Base-by-base conservation (phyloP, 2,113 vertebrate species). In the Silurus glanis region DNA sequence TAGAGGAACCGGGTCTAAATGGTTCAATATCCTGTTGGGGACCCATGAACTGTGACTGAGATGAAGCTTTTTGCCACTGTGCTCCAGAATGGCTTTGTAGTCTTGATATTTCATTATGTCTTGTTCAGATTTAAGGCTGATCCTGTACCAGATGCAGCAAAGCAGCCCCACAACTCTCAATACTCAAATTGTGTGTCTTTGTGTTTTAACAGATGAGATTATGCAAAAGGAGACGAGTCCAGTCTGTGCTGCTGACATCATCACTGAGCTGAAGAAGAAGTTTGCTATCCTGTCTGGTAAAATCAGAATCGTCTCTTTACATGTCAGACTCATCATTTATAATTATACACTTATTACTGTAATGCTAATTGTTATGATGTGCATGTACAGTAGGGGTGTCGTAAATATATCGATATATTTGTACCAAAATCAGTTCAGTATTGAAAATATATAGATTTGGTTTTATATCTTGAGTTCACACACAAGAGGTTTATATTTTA, bases 141-240 rank as follows among this genome's bases (percentile, higher is more conserved):
- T 37, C 37, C 37, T 37, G 37, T 37, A 37, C 37, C 37, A 37
- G 37, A 37, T 37, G 37, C 37, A 37, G 37, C 37, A 37, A 37
- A 37, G 37, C 37, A 2, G 37, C 37, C 37, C 0, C 37, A 37
- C 37, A 37, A 37, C 37, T 37, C 37, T 37, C 1, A 37, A 37
- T 3, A 2, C 37, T 37, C 37, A 37, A 37, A 37, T 3, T 37
- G 1, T 37, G 37, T 80, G 28, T 74, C 10, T 87, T 66, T 86
- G 49, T 86, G 59, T 83, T 6, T 86, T 71, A 82, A 47, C 76
- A 89, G 89, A 89, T 89, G 89, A 89, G 53, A 89, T 89, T 56
- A 89, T 88, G 86, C 89, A 89, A 56, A 83, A 71, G 49, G 89
- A 89, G 89, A 76, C 86, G 9, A 86, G 86, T 62, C 84, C 86